Evolutionary conservation across 2,113 vertebrate species (phyloP).

Genomic region (Neotragus pygmaeus): DNA sequence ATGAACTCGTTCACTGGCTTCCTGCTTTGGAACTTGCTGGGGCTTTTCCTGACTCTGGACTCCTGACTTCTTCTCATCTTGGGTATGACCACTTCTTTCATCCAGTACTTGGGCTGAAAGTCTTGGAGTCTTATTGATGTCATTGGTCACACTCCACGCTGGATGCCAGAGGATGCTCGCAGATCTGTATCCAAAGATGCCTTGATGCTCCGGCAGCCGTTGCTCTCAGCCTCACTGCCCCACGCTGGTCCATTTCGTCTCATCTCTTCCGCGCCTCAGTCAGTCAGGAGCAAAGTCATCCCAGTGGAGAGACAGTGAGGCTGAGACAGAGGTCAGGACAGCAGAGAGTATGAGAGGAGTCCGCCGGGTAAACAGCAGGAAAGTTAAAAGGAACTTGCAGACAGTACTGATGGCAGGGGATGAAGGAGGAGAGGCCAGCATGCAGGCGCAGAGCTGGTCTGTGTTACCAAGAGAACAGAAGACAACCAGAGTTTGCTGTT

Average conservation of each 20-base stretch:
- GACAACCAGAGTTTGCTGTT: neutral
- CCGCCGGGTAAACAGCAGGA: neutral
- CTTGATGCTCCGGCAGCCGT: neutral
- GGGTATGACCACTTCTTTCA: neutral
- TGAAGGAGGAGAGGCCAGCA: neutral
- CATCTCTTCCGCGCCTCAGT: neutral
- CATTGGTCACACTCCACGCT: neutral
- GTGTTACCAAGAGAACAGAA: neutral
- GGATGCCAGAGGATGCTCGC: neutral
- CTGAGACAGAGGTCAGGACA: neutral
- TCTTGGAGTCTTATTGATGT: neutral
- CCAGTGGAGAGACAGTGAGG: neutral
- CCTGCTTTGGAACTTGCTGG: neutral
- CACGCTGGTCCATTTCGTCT: too few relatives aligned
- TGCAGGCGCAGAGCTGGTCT: neutral
- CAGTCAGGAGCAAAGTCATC: neutral
- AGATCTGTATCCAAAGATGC: neutral
- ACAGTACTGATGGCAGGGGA: neutral
- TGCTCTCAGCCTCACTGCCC: too few relatives aligned
- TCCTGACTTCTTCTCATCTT: neutral
- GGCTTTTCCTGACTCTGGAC: neutral
- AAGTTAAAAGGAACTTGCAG: neutral
- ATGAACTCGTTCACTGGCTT: rapidly evolving
- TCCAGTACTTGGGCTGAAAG: neutral
- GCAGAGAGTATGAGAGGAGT: neutral